Conservation (phyloP, 2,797 vertebrate genomes). For the Labroides dimidiatus region DNA sequence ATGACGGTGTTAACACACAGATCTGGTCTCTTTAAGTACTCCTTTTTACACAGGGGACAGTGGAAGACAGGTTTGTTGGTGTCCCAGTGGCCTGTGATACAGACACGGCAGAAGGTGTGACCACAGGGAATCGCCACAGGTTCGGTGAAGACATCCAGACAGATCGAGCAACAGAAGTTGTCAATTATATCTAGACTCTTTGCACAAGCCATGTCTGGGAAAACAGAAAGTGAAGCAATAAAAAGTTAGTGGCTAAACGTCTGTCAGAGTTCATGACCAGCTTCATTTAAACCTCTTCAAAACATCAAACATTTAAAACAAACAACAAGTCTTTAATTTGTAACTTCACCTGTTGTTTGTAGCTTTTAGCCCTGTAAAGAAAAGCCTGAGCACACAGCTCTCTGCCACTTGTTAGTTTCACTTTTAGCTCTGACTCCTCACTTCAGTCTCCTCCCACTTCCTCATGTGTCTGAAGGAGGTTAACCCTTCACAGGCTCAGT, state of each 20-base stretch:
- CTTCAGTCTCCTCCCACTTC: constrained; percentile 21
- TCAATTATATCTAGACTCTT: constrained; percentile 28
- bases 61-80: fast-evolving
- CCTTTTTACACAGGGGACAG: constrained; percentile 65
- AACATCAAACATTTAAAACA: not conserved
- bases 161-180: constrained; percentile 61
- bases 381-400: fast-evolving
- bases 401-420: constrained; percentile 39
- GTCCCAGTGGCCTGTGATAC: constrained; percentile 58
- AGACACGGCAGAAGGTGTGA: constrained; percentile 66
- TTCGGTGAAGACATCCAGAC: constrained; percentile 62
- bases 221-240: not conserved
- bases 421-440: constrained; percentile 17
- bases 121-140: constrained; percentile 66
- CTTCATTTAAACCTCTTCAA: too few relatives aligned
- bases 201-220: constrained; percentile 57
- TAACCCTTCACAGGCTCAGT: constrained; percentile 58
- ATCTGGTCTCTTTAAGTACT: constrained; percentile 31
- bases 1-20: constrained; percentile 62
- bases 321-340: not conserved
- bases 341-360: constrained; percentile 40
- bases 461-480: constrained; percentile 9
- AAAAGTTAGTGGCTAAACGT: not conserved
- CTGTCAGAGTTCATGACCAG: not conserved
- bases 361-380: not conserved